Evolutionary conservation across 2,113 vertebrate species (phyloP).

Genomic region (Scomber colias): DNA sequence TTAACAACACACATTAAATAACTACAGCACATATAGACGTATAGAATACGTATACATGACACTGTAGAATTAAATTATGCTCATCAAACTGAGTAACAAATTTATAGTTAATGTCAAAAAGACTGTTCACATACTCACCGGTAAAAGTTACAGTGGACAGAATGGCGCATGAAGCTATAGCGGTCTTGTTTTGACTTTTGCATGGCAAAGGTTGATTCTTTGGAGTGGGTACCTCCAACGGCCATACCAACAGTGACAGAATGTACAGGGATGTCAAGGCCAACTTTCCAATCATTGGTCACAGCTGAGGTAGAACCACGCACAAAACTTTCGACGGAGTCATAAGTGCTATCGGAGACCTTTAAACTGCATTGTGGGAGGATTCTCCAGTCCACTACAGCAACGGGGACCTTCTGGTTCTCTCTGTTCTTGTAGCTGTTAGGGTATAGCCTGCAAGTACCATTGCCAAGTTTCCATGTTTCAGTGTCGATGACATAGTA

Average conservation of each 20-base stretch:
- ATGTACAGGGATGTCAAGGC: slow-evolving; percentile 57
- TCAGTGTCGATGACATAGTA: slow-evolving; percentile 64
- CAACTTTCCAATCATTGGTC: slow-evolving; percentile 74
- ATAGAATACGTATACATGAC: no score
- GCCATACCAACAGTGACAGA: fast-evolving
- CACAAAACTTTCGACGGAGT: slow-evolving; percentile 69
- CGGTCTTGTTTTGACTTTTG: slow-evolving; percentile 66
- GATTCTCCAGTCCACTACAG: slow-evolving; percentile 37
- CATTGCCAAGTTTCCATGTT: slow-evolving; percentile 48
- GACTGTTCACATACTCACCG: slow-evolving; percentile 49
- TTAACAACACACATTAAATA: no score
- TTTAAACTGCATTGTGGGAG: slow-evolving; percentile 40
- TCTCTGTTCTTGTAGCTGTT: slow-evolving; percentile 11
- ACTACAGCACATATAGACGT: no score
- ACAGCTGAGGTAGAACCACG: slow-evolving; percentile 51
- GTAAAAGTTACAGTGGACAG: slow-evolving; percentile 66
- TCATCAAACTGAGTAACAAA: no score
- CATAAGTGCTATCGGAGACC: slow-evolving; percentile 40
- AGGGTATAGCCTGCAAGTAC: slow-evolving; percentile 13
- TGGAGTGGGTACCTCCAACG: slow-evolving; percentile 70
- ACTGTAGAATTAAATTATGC: no score
- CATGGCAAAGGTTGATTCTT: slow-evolving; percentile 44
- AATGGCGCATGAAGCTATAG: slow-evolving; percentile 72
- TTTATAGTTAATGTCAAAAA: no score
- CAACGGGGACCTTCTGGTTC: slow-evolving; percentile 31